phyloP scores from a whole-genome alignment of 37 sponge, comb jelly and placozoan species.

The Halichondria panicea region DNA sequence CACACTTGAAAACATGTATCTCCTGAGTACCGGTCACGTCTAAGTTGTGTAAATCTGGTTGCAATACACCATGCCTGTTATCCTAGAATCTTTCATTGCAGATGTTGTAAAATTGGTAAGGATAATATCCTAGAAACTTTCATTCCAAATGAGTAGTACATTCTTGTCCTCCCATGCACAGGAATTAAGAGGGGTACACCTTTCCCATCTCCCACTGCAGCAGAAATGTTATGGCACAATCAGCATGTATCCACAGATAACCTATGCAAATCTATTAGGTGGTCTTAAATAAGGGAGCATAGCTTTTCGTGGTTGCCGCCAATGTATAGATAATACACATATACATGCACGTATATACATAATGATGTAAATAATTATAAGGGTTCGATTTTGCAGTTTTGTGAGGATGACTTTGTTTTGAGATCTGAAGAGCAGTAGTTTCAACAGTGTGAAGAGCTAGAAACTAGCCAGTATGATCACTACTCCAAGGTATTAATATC shows the following conservation, averaged over 20 bases:
- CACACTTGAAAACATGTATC: background rate
- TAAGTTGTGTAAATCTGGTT: background rate
- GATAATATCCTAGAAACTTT: background rate
- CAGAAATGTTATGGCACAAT: background rate
- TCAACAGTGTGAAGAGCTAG: background rate
- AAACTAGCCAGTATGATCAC: background rate
- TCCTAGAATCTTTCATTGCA: background rate
- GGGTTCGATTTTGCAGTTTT: background rate
- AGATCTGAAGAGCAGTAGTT: background rate
- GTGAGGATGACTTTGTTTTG: background rate
- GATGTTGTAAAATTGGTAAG: background rate
- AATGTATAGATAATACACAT: background rate
- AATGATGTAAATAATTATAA: background rate
- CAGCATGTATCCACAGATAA: background rate
- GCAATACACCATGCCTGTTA: background rate
- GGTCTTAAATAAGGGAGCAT: background rate
- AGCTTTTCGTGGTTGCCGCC: background rate
- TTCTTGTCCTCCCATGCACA: too few species aligned
- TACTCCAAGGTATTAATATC: background rate
- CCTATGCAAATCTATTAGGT: slow-evolving; percentile 1
- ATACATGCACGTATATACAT: background rate
- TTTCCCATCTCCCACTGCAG: background rate
- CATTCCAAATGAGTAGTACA: background rate
- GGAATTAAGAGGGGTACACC: background rate
- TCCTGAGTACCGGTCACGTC: background rate